These are phyloP conservation scores for Acanthopleura granulata DNA, from an alignment of 2,888 invertebrate genomes.

Conservation along the genomic window DNA sequence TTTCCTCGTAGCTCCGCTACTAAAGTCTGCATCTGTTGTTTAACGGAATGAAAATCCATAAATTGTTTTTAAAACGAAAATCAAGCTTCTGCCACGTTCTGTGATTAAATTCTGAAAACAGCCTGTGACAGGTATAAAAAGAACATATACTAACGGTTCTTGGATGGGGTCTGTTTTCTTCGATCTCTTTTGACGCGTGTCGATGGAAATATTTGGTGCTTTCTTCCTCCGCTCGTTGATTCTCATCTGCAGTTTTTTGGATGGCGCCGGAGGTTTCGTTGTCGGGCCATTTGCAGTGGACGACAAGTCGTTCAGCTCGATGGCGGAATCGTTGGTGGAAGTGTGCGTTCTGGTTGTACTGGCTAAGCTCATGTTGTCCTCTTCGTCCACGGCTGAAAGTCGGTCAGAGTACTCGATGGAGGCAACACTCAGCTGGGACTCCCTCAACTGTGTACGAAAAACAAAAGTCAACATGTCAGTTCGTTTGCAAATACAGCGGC, in stretches of 20 bases:
- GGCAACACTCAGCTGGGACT: background rate
- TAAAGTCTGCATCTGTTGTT: too few species aligned
- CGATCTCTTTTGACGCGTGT: slow-evolving; percentile 4
- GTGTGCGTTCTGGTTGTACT: background rate
- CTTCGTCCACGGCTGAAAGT: background rate
- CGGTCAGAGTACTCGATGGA: background rate
- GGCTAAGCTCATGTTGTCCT: background rate
- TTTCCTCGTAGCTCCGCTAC: too few species aligned
- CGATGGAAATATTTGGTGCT: background rate
- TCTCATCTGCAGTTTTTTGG: slow-evolving; percentile 9
- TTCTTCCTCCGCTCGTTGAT: slow-evolving; percentile 7
- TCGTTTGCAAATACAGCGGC: too few species aligned
- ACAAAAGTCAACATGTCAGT: too few species aligned
- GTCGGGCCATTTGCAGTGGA: background rate
- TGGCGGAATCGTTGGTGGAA: background rate
- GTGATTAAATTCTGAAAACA: too few species aligned
- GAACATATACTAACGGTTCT: background rate
- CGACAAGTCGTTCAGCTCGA: background rate
- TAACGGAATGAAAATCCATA: too few species aligned
- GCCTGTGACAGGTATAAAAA: too few species aligned
- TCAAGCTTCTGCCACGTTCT: too few species aligned
- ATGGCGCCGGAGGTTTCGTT: background rate
- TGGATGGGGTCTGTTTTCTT: background rate
- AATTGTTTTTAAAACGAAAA: too few species aligned
- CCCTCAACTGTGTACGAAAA: background rate